phyloP scores from a whole-genome alignment of 2,113 vertebrate genomes.

The Vireo altiloquus region DNA sequence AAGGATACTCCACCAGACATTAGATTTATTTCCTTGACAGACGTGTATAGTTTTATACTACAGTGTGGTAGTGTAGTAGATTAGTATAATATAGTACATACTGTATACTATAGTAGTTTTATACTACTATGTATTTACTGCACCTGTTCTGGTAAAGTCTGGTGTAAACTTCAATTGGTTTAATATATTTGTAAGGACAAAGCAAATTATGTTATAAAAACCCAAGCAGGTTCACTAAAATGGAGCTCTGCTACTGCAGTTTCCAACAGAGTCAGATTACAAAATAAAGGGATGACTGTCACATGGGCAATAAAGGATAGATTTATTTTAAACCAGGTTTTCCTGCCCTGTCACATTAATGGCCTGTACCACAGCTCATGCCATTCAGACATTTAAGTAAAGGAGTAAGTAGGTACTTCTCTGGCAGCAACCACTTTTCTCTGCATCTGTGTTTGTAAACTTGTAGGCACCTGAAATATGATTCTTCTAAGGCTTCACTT shows the following conservation, averaged over 20 bases:
- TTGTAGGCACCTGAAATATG: background rate
- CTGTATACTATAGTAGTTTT: background rate
- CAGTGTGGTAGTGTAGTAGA: background rate
- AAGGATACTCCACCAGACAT: background rate
- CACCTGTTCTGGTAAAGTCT: background rate
- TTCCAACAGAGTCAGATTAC: background rate
- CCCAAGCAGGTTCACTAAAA: background rate
- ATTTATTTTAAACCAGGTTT: background rate
- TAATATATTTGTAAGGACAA: background rate
- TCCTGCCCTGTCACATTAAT: background rate
- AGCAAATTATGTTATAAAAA: background rate
- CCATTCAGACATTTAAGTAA: background rate
- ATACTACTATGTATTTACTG: background rate
- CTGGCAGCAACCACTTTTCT: background rate
- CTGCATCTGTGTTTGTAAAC: background rate
- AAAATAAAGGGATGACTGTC: background rate
- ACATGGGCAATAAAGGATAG: background rate
- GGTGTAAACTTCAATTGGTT: background rate
- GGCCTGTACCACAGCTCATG: background rate
- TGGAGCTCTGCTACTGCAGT: accelerated
- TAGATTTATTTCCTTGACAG: background rate
- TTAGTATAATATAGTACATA: background rate
- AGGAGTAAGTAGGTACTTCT: background rate
- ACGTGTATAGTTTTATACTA: background rate
- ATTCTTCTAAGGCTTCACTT: constrained; percentile 6